Base-by-base conservation (phyloP, 2,888 invertebrate species). In the Calameuta filiformis region DNA sequence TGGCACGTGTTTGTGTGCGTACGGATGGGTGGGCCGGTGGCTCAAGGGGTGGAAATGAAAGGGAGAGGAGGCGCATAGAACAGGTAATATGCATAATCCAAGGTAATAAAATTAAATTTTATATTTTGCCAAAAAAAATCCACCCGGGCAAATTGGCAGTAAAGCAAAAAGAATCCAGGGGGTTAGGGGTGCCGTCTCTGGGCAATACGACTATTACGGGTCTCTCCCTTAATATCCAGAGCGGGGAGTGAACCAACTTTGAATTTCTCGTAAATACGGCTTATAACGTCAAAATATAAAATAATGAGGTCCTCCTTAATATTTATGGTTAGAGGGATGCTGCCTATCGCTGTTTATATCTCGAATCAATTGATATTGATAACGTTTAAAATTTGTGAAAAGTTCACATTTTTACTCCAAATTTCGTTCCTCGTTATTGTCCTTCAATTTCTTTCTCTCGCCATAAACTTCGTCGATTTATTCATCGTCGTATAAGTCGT, bases 281-380 rank as follows among this genome's bases (percentile, higher is more conserved):
- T 89, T 88, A 87, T 84, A 81, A 83, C 85, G 85, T 88, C 85
- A 85, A 86, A 87, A 89, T 84, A 83, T 86, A 83, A 87, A 87
- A 89, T 87, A 88, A 89, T 86, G 87, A 89, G 85, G 85, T 85
- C 83, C 82, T 80, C 85, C 82, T 87, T 88, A 86, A 87, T 89
- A 88, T 87, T 89, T 88, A 89, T 86, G 83, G 86, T 82, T 79
- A 76, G 75, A 82, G 79, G 77, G 75, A 81, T 81, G 80, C 82
- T 80, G 79, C 84, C 82, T 4, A 81, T 76, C 23, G 30, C 74
- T 68, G 73, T 71, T 76, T 77, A 56, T 77, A 40, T 79, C 76
- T 77, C 77, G 35, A 80, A 80, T 81, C 82, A 82, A 83, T 83
- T 79, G 76, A 79, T 79, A 80, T 73, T 81, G 82, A 85, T 79